These are phyloP conservation scores for Sinocyclocheilus anshuiensis DNA, from an alignment of 2,113 vertebrate species.

Conservation along the genomic window DNA sequence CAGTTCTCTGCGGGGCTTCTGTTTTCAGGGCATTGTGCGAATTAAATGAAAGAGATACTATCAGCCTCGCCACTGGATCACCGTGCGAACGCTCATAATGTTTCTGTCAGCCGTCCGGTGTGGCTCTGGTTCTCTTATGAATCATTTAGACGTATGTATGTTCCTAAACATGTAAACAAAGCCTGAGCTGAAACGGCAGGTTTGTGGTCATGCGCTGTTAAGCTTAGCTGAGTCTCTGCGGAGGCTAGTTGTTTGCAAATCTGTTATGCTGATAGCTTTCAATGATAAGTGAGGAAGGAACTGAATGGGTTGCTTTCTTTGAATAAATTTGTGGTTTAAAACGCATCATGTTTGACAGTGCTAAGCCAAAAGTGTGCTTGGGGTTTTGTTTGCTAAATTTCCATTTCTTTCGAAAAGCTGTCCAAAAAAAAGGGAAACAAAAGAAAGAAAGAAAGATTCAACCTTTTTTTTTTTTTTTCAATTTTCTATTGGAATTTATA, in stretches of 20 bases:
- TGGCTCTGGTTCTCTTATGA: slow-evolving; percentile 35
- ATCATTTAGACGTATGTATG: slow-evolving; percentile 48
- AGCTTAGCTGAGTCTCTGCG: background rate
- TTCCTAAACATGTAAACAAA: slow-evolving; percentile 47
- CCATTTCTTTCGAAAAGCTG: background rate
- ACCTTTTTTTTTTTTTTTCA: too few species aligned
- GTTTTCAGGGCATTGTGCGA: slow-evolving; percentile 54
- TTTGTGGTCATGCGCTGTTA: background rate
- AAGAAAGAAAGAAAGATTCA: too few species aligned
- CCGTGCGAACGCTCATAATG: slow-evolving; percentile 48
- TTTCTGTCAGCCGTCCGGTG: slow-evolving; percentile 45
- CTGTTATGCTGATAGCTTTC: background rate
- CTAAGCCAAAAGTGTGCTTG: background rate
- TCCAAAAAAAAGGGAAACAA: background rate
- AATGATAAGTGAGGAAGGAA: background rate
- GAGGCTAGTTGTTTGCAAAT: background rate
- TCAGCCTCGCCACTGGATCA: slow-evolving; percentile 42
- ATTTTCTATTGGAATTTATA: background rate
- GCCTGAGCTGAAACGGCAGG: background rate
- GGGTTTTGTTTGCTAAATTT: background rate
- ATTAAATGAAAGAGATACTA: slow-evolving; percentile 64
- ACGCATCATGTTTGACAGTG: background rate
- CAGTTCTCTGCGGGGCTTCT: slow-evolving; percentile 41
- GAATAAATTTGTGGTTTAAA: background rate
- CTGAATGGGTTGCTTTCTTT: background rate